Evolutionary conservation across 1,140 invertebrate species (phyloP).

Genomic region (Zaprionus vittiger): DNA sequence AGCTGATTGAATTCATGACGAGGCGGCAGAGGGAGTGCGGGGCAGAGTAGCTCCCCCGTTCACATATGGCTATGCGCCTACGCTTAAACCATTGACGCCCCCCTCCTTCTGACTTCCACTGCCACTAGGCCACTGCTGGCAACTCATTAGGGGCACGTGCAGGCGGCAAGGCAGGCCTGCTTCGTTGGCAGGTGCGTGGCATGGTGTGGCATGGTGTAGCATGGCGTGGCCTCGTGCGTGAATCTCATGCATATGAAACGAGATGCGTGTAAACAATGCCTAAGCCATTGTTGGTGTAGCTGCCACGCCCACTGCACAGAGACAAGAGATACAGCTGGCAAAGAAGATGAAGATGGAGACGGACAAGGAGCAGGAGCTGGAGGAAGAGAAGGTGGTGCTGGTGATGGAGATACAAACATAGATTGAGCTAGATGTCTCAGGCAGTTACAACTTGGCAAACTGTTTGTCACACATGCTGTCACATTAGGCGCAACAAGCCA

Average conservation of each 20-base stretch:
- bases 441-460: slow-evolving; percentile 53
- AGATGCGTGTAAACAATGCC: slow-evolving; percentile 62
- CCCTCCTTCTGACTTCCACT: too few relatives aligned
- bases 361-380: too few relatives aligned
- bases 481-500: slow-evolving; percentile 26
- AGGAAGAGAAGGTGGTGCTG: neutral
- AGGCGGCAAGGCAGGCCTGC: slow-evolving; percentile 10
- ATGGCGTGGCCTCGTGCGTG: slow-evolving; percentile 38
- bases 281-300: slow-evolving; percentile 40
- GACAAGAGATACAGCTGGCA: neutral
- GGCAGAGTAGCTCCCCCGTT: too few relatives aligned
- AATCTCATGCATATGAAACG: slow-evolving; percentile 68
- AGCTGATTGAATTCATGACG: slow-evolving; percentile 41
- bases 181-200: slow-evolving; percentile 22
- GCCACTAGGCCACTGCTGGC: slow-evolving; percentile 11
- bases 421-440: slow-evolving; percentile 14
- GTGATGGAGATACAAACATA: slow-evolving; percentile 3
- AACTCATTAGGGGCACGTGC: slow-evolving; percentile 62
- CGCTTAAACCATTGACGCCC: neutral
- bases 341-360: neutral
- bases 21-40: too few relatives aligned
- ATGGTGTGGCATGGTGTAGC: neutral
- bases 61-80: neutral
- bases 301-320: slow-evolving; percentile 10
- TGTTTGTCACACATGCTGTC: slow-evolving; percentile 57